Base-by-base conservation (phyloP, 2,888 invertebrate genomes). In the Philaethria dido region DNA sequence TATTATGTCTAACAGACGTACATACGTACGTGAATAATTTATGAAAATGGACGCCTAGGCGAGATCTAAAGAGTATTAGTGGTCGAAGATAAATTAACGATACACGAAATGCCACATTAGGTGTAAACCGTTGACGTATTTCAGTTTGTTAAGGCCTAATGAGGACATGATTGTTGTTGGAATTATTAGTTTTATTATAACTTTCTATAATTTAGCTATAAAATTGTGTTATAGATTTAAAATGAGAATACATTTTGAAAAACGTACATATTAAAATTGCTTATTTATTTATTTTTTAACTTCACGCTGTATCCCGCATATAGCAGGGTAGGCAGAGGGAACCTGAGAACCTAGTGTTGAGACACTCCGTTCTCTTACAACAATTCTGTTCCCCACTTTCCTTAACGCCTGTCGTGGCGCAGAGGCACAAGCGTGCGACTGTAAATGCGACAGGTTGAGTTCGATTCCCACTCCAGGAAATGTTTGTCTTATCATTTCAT, bases 1-100 rank as follows among this genome's bases (percentile, higher is more conserved):
- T 72, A 69, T 72, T 71, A 68, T 48, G 69, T 70, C 64, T 52
- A 63, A 64, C 61, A 69, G 61, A 57, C 66, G 47, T n/a, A 47
- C 45, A 57, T 42, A 25, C 22, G 57, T 29, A 55, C 18, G 29
- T 67, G 64, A 69, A 67, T 69, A 67, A 69, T 67, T 60, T 61
- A 69, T 69, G 63, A 57, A 55, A 18, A 54, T 61, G 20, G 57
- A 55, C 66, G 69, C 62, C 69, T 64, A 6, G 52, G 29, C 29
- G 29, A 20, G 29, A 33, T 9, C 29, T 60, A 18, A 60, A 29
- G 18, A 47, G 29, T 18, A 48, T 42, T 48, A 48, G 22, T 59
- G 42, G 8, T 62, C 8, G 39, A 42, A 55, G 62, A 47, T 62
- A 66, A 62, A 55, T 55, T 55, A 14, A 22, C 55, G n/a, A 39